A percentile compares a stretch with the other conserved stretches of the same genome.
phyloP scores from a whole-genome alignment of 2,797 vertebrate genomes.

The Pogonophryne albipinna region DNA sequence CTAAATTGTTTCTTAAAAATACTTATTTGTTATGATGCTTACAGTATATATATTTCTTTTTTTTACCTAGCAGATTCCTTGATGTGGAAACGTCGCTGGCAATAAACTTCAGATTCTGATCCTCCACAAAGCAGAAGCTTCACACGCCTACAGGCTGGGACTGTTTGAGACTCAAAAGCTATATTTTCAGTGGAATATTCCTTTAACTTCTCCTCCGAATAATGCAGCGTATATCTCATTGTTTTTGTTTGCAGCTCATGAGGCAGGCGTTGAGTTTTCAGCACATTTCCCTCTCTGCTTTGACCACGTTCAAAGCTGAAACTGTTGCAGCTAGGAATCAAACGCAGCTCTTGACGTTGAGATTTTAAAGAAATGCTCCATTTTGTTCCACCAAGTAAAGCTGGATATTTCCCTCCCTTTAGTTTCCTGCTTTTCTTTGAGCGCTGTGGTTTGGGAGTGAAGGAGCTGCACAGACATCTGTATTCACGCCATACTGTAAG shows the following conservation, averaged over 20 bases:
- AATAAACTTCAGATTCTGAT: too few species aligned
- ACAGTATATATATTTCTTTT: too few species aligned
- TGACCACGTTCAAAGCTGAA: constrained; percentile 50
- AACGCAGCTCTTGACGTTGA: constrained; percentile 17
- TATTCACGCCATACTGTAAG: background rate
- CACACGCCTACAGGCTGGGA: background rate
- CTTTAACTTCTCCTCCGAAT: constrained; percentile 13
- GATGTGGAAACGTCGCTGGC: too few species aligned
- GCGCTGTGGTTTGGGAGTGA: constrained; percentile 1
- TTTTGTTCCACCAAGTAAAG: constrained; percentile 33
- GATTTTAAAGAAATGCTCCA: constrained; percentile 42
- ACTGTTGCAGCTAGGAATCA: constrained; percentile 44
- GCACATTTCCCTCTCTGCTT: constrained; percentile 38
- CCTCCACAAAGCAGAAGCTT: background rate
- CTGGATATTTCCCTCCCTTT: constrained; percentile 7
- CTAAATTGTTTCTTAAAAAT: too few species aligned
- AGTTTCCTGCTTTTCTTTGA: constrained; percentile 16
- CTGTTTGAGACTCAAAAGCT: background rate
- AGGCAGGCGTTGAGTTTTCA: constrained; percentile 3
- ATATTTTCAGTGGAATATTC: background rate
- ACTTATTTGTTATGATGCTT: too few species aligned
- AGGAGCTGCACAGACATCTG: background rate
- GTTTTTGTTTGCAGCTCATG: constrained; percentile 39
- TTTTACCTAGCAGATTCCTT: too few species aligned
- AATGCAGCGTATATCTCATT: background rate